These are phyloP conservation scores for Hyppa rectilinea DNA, from an alignment of 2,888 invertebrate genomes.

Conservation along the genomic window DNA sequence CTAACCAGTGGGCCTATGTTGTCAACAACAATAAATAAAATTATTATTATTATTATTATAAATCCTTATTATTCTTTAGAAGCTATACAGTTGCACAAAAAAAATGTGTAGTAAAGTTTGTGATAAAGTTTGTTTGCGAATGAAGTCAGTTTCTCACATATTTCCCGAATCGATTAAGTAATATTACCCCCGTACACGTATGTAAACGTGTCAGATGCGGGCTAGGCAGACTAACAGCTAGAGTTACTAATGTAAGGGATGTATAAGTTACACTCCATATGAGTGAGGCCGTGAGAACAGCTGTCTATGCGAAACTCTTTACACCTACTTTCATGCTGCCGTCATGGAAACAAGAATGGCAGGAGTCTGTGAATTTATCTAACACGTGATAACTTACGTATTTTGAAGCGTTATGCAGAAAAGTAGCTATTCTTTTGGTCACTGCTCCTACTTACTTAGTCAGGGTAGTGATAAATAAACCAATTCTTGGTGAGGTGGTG, in stretches of 20 bases:
- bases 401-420: not conserved
- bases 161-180: constrained; percentile 7
- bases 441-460: not conserved
- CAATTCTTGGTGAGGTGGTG: constrained; percentile 8
- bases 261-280: constrained; percentile 28
- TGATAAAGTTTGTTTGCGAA: not conserved
- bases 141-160: not conserved
- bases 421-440: not conserved
- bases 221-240: constrained; percentile 3
- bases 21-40: too few species aligned
- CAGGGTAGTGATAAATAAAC: not conserved
- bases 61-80: not conserved
- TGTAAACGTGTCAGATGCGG: not conserved
- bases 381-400: not conserved
- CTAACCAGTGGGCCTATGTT: too few species aligned
- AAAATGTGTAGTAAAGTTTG: not conserved
- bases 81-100: not conserved
- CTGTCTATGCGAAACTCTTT: not conserved
- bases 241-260: constrained; percentile 36
- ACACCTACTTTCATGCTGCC: not conserved
- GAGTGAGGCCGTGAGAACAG: constrained; percentile 17
- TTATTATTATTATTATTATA: too few species aligned
- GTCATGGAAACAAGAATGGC: not conserved
- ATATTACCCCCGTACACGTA: not conserved
- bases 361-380: not conserved